Percentiles rank a stretch among this genome's conserved stretches.
phyloP scores from a whole-genome alignment of 2,888 invertebrate species.

The Andrena minutula region DNA sequence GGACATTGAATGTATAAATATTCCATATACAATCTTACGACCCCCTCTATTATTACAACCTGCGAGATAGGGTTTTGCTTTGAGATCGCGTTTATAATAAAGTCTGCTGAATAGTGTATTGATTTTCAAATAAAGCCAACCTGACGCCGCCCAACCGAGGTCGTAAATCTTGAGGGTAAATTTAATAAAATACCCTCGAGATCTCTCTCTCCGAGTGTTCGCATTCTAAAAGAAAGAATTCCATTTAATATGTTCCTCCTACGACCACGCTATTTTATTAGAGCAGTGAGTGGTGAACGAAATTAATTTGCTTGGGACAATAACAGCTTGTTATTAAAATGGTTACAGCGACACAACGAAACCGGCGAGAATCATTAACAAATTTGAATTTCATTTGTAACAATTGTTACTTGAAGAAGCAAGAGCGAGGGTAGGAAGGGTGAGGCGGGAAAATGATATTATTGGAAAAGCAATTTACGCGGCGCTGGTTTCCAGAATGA shows the following conservation, averaged over 20 bases:
- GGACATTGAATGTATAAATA: background rate
- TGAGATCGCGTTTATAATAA: constrained; percentile 3
- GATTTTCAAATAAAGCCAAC: constrained; percentile 45
- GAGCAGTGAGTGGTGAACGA: background rate
- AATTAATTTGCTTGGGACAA: constrained; percentile 14
- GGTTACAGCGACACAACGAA: background rate
- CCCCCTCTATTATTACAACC: background rate
- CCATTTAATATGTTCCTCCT: constrained; percentile 4
- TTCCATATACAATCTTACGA: background rate
- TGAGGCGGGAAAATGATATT: constrained; percentile 1
- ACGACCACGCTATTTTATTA: background rate
- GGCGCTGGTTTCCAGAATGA: constrained; percentile 1
- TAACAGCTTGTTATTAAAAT: background rate
- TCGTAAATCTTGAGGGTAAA: constrained; percentile 30
- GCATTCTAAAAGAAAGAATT: constrained; percentile 12
- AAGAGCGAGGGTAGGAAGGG: background rate
- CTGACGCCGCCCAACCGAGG: constrained; percentile 10
- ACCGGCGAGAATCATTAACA: background rate
- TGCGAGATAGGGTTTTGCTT: constrained; percentile 10
- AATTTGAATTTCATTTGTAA: background rate
- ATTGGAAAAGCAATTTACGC: constrained; percentile 41
- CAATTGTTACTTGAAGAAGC: background rate
- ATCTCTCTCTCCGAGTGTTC: background rate
- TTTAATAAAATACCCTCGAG: constrained; percentile 46
- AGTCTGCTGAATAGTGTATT: constrained; percentile 21